Percentiles rank a stretch among this genome's conserved stretches.
phyloP scores from a whole-genome alignment of 2,113 vertebrate species.

The Amazona vittata region DNA sequence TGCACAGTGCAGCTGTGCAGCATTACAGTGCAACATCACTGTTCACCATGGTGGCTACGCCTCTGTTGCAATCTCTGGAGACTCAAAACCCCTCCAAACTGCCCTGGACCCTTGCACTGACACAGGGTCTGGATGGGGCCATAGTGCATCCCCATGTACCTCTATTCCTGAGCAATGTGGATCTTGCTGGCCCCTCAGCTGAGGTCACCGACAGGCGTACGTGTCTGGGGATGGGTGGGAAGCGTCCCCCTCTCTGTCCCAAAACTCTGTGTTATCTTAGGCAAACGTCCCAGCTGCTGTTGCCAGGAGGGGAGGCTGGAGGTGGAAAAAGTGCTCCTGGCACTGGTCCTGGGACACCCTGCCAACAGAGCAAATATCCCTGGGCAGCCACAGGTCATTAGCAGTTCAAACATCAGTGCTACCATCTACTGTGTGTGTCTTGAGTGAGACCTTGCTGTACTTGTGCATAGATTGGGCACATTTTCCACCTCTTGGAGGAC shows the following conservation, averaged over 20 bases:
- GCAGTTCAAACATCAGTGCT: not conserved
- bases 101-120: not conserved
- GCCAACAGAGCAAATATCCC: not conserved
- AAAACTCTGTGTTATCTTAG: not conserved
- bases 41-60: not conserved
- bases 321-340: conserved; percentile 3
- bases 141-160: not conserved
- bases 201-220: not conserved
- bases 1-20: not conserved
- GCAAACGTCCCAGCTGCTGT: accelerated
- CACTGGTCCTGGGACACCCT: accelerated
- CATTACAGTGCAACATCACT: not conserved
- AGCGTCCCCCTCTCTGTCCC: not conserved
- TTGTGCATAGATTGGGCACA: not conserved
- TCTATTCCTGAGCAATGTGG: not conserved
- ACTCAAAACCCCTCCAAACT: not conserved
- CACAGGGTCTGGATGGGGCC: no score
- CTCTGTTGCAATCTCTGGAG: not conserved
- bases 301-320: not conserved
- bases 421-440: accelerated
- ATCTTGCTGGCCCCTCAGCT: not conserved
- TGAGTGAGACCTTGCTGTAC: not conserved
- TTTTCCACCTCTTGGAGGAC: not conserved
- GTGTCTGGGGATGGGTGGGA: not conserved
- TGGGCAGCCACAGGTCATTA: accelerated